Base-by-base conservation (phyloP, 2,113 vertebrate genomes). In the Clupea harengus region DNA sequence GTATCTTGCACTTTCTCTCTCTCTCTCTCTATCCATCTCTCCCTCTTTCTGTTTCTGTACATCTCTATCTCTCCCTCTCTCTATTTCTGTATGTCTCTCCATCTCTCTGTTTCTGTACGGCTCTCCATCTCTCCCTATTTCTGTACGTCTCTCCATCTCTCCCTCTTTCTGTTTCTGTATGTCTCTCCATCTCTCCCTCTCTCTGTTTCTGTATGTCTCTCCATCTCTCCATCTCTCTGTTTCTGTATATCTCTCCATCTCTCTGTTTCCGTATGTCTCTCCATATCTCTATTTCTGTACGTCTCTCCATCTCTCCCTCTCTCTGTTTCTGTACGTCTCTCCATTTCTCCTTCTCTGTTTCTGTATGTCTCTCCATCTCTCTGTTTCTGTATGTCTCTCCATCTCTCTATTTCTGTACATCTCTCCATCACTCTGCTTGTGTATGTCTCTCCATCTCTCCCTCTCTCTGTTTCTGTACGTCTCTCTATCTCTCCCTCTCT, bases 341-440 rank as follows among this genome's bases (percentile, higher is more conserved):
- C 39, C 13, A 45, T 52, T 45, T 80, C 81, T 78, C 82, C 44
- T 52, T 86, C 49, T 45, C 46, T 45, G 72, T 57, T 82, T 67
- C 83, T 82, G 17, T 72, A 47, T 88, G 78, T 67, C 81, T 57
- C 75, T 22, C 82, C 54, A 57, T 32, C 45, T 39, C 39, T 39
- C 39, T 39, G 39, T 39, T 39, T 39, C 39, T 39, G 39, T 39
- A 39, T 39, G 39, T 39, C 39, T 39, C 39, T 39, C 39, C 39
- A 39, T 39, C 39, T 39, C 39, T 39, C 39, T 2, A 1, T 18
- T 50, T 39, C 39, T 39, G 39, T 39, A 39, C 46, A 32, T n/a
- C 44, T 64, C 22, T 64, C 60, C n/a, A 22, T n/a, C 60, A 25
- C 4, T 64, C 22, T 64, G 22, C 6, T 22, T 64, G 22, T 64